phyloP scores from a whole-genome alignment of 1,140 invertebrate species.

The Drosophila paulistorum region DNA sequence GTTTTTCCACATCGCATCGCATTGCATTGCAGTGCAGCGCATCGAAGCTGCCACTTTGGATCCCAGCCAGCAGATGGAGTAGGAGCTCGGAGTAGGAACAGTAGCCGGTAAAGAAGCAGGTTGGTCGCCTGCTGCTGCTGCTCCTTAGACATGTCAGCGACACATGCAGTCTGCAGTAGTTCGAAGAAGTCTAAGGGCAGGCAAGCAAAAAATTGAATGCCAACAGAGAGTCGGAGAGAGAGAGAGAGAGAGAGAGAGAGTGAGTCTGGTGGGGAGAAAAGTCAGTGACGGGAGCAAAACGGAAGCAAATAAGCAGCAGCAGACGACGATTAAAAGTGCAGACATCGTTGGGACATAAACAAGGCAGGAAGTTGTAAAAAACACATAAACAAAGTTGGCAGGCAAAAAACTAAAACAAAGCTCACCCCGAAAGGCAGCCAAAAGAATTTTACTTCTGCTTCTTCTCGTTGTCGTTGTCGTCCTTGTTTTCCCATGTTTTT shows the following conservation, averaged over 20 bases:
- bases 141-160: constrained; percentile 67
- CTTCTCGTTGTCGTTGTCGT: constrained; percentile 32
- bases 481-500: constrained; percentile 7
- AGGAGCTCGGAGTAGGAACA: neutral
- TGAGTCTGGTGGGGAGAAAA: neutral
- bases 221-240: constrained; percentile 35
- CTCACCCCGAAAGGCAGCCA: constrained; percentile 25
- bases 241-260: neutral
- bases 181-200: constrained; percentile 15
- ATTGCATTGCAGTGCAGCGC: constrained; percentile 26
- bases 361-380: constrained; percentile 64
- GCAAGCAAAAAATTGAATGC: constrained; percentile 49
- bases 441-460: constrained; percentile 36
- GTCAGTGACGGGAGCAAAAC: constrained; percentile 33
- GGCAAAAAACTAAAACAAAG: constrained; percentile 58
- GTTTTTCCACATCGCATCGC: constrained; percentile 25
- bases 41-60: constrained; percentile 49
- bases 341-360: constrained; percentile 59
- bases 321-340: constrained; percentile 65
- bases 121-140: constrained; percentile 20
- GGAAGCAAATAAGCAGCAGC: constrained; percentile 60
- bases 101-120: constrained; percentile 1
- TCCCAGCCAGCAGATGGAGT: constrained; percentile 38
- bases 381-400: constrained; percentile 53
- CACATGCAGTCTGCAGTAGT: constrained; percentile 55